These are phyloP conservation scores for Anas capensis DNA, from an alignment of 2,797 vertebrate species.

Conservation along the genomic window DNA sequence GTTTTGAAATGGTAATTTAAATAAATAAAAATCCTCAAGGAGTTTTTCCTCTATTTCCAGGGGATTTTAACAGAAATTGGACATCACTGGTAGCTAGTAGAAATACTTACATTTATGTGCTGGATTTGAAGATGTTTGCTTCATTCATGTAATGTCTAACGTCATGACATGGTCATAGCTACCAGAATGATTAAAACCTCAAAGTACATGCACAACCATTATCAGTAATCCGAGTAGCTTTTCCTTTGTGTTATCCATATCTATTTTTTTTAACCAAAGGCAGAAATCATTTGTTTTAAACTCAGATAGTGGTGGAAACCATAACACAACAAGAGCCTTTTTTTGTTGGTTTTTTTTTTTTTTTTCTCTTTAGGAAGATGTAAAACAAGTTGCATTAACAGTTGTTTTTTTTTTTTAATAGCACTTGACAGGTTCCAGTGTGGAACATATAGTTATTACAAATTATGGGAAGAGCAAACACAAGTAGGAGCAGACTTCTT, in stretches of 20 bases:
- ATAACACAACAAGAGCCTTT: not conserved
- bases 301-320: not conserved
- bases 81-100: not conserved
- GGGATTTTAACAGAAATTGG: not conserved
- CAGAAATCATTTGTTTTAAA: conserved; percentile 12
- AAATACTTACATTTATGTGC: not conserved
- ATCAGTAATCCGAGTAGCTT: not conserved
- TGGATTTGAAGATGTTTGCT: not conserved
- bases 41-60: not conserved
- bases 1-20: conserved; percentile 10
- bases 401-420: not conserved
- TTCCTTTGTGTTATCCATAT: not conserved
- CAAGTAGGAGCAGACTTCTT: not conserved
- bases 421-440: not conserved
- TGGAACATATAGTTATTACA: not conserved
- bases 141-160: fast-evolving
- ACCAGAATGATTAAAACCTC: not conserved
- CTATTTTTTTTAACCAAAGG: not conserved
- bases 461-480: not conserved
- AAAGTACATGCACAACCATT: not conserved
- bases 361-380: not conserved
- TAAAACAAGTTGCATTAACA: not conserved
- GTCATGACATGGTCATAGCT: fast-evolving
- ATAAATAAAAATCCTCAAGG: not conserved
- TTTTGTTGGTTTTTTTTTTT: not conserved